Conservation (phyloP, 2,113 vertebrate genomes). For the Eretmochelys imbricata region DNA sequence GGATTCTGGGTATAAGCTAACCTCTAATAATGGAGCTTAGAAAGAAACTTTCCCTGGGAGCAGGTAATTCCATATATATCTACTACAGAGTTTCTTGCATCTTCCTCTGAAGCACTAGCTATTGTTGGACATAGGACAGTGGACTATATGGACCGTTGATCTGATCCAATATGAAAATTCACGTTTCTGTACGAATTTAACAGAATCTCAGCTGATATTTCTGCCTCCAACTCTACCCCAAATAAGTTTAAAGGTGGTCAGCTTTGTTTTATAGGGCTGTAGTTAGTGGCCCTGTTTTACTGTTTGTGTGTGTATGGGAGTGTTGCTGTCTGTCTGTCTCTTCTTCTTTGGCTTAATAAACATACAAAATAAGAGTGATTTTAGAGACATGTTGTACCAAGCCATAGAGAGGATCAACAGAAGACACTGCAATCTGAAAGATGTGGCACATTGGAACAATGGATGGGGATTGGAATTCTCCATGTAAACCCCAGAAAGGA, state of each 20-base stretch:
- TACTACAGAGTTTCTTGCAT: background rate
- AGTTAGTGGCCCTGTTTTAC: background rate
- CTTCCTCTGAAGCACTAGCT: background rate
- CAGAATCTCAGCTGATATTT: background rate
- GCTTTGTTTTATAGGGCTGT: slow-evolving; percentile 28
- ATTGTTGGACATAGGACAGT: background rate
- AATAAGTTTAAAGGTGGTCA: slow-evolving; percentile 39
- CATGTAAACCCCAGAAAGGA: background rate
- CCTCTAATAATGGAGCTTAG: background rate
- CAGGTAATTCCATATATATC: background rate
- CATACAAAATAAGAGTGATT: slow-evolving; percentile 26
- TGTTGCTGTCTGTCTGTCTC: background rate
- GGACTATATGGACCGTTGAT: background rate
- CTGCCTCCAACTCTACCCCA: slow-evolving; percentile 7
- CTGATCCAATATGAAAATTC: background rate
- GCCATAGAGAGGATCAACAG: background rate
- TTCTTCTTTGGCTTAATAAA: background rate
- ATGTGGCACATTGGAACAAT: background rate
- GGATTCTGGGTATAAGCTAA: background rate
- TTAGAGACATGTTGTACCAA: background rate
- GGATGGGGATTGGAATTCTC: background rate
- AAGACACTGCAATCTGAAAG: background rate
- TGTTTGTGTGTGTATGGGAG: background rate
- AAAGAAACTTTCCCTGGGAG: background rate
- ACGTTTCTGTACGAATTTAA: background rate